Base-by-base conservation (phyloP, 2,797 vertebrate species). In the Manis pentadactyla region DNA sequence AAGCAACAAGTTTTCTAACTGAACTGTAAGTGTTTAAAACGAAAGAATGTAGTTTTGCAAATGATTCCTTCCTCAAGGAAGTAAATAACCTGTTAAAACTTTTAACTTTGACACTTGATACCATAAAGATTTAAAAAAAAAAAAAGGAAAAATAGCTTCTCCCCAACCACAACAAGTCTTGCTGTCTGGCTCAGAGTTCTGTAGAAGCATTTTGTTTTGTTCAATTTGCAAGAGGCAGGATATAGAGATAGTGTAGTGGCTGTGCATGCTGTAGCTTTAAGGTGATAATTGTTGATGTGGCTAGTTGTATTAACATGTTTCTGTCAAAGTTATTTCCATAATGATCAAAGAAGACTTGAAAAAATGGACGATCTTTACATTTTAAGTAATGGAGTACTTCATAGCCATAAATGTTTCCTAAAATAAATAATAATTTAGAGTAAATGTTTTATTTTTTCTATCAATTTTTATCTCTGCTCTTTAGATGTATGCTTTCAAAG, bases 1-100 rank as follows among this genome's bases (percentile, higher is more conserved):
- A 87, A 83, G 34, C 89, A 95, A 87, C 84, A 94, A 7, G 2
- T 97, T 98, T 98, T 96, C 73, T 95, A 88, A 78, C 79, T 81
- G 12, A 89, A 68, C 73, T 97, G 92, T 96, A 82, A 88, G 49
- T 79, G 15, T 39, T 11, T 96, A 90, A 87, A 87, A 46, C 79
- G 42, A 61, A 93, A 94, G 55, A 95, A 55, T 96, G 71, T 51
- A 25, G 4, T 94, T 64, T 90, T 97, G 53, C 49, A 93, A 86
- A 87, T 84, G 21, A 59, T 79, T 96, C 75, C 37, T 15, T 68
- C 13, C 57, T 59, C 39, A 97, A 97, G 84, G 90, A 96, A 79
- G 64, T 69, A 79, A 96, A 29, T 71, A 96, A 79, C n/a, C 1
- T 92, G 49, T 84, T 94, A 75, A 1, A 90, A 6, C 75, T 95